Percentiles rank a stretch among this genome's conserved stretches.
Evolutionary conservation across 2,888 invertebrate species (phyloP).

Genomic region (Acleris literana): DNA sequence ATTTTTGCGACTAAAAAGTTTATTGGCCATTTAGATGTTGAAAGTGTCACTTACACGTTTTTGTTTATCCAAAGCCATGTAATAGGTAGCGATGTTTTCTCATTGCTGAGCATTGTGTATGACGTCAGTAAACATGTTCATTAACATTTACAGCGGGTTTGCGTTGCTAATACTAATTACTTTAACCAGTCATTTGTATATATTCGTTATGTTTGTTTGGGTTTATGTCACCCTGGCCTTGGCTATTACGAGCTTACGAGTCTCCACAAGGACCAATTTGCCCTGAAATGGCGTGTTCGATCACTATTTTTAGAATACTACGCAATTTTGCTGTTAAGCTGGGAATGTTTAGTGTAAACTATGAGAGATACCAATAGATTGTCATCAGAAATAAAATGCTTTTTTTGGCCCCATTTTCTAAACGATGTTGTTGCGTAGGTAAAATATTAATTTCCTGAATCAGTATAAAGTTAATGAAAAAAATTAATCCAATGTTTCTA

Average conservation of each 20-base stretch:
- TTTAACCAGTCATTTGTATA: slow-evolving; percentile 7
- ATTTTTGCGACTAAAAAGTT: slow-evolving; percentile 19
- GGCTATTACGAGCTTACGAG: slow-evolving; percentile 1
- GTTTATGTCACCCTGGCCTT: slow-evolving; percentile 24
- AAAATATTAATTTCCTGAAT: too few relatives aligned
- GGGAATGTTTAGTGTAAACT: not conserved
- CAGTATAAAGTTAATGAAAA: too few relatives aligned
- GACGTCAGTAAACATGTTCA: not conserved
- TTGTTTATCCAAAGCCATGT: slow-evolving; percentile 1
- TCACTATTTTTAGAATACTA: slow-evolving; percentile 13
- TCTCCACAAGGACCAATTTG: slow-evolving; percentile 1
- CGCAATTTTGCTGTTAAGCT: not conserved
- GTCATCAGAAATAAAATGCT: too few relatives aligned
- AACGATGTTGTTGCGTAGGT: too few relatives aligned
- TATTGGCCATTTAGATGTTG: slow-evolving; percentile 22
- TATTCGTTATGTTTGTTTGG: slow-evolving; percentile 1
- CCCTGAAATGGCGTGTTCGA: slow-evolving; percentile 10
- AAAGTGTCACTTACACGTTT: not conserved
- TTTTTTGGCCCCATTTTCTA: too few relatives aligned
- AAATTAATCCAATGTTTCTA: not conserved
- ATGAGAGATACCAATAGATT: not conserved
- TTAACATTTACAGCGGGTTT: not conserved
- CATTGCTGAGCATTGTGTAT: not conserved
- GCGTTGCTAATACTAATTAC: slow-evolving; percentile 8
- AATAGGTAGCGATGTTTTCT: too few relatives aligned